A percentile compares a stretch with the other conserved stretches of the same genome.
These are phyloP conservation scores for Parnassius mnemosyne DNA, from an alignment of 2,888 invertebrate species.

Conservation along the genomic window DNA sequence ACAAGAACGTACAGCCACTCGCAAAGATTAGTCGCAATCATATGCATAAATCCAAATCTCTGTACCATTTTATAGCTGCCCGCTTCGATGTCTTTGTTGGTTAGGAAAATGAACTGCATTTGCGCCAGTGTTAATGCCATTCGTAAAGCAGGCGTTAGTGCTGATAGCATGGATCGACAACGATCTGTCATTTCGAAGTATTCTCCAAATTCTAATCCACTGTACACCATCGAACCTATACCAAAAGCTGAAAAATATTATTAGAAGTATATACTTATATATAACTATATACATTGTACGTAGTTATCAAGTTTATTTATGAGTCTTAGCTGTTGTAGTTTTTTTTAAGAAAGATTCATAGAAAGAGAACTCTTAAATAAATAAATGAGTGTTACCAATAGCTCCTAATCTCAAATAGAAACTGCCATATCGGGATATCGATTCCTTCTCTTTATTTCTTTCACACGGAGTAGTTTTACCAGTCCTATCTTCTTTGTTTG, in stretches of 20 bases:
- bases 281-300: too few species aligned
- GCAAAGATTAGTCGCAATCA: conserved; percentile 95
- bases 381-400: conserved; percentile 77
- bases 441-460: conserved; percentile 62
- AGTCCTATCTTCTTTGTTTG: conserved; percentile 59
- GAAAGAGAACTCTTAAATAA: conserved; percentile 23
- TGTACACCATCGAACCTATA: conserved; percentile 86
- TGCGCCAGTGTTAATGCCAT: conserved; percentile 93
- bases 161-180: conserved; percentile 83
- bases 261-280: too few species aligned
- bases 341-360: too few species aligned
- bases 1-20: conserved; percentile 95
- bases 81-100: conserved; percentile 85
- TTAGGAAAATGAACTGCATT: conserved; percentile 96
- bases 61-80: conserved; percentile 86
- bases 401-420: conserved; percentile 93
- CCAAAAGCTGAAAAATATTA: conserved; percentile 63
- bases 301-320: too few species aligned
- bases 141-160: conserved; percentile 90
- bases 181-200: conserved; percentile 86
- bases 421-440: conserved; percentile 85
- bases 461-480: conserved; percentile 57
- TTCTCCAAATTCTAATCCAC: conserved; percentile 85
- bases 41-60: conserved; percentile 95
- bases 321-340: background rate